Evolutionary conservation across 2,888 invertebrate genomes (phyloP), one percentile per base, ranked within the genome.

Genomic region (Hypsopygia costalis): DNA sequence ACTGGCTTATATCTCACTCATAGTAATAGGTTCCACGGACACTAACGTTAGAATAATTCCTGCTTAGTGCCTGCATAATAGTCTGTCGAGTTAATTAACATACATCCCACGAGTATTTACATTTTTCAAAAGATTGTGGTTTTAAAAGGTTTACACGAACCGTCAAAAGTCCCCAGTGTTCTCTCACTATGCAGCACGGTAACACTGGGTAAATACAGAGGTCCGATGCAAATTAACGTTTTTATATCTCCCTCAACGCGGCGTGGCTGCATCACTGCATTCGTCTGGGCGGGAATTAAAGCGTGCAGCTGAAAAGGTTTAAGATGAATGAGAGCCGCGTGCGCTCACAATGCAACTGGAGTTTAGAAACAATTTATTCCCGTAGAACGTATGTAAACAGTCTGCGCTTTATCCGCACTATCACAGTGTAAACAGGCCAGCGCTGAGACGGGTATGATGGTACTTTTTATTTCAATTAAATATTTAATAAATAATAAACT

Each of bases 221-320:
- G 65, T 63, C 70, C 76, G 76, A 81, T 79, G 83, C 75, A 85
- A 85, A 86, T 83, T 77, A 80, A 75, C 61, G 75, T 79, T 82
- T 81, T 78, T 77, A 74, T 80, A 68, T 75, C 67, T 69, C 66
- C 58, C 62, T 49, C 48, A 4, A 4, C 50, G 59, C 62, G 51
- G 55, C 55, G 45, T 45, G 49, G 54, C 55, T 27, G 75, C 75
- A 73, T 70, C 75, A 54, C 55, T 27, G 75, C 75, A 73, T 70
- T 75, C 70, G 75, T 71, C 76, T 71, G 70, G 61, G 8, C 68
- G 72, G 68, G 80, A 79, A 81, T 83, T 81, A 78, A 82, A 77
- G 69, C 69, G 61, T 64, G 69, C 77, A 65, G 61, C 70, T 81
- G 81, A 85, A 86, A 82, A 81, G 86, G 70, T 80, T 81, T 77